A percentile compares a stretch with the other conserved stretches of the same genome.
Evolutionary conservation across 2,888 invertebrate species (phyloP).

Genomic region (Amorpha juglandis): DNA sequence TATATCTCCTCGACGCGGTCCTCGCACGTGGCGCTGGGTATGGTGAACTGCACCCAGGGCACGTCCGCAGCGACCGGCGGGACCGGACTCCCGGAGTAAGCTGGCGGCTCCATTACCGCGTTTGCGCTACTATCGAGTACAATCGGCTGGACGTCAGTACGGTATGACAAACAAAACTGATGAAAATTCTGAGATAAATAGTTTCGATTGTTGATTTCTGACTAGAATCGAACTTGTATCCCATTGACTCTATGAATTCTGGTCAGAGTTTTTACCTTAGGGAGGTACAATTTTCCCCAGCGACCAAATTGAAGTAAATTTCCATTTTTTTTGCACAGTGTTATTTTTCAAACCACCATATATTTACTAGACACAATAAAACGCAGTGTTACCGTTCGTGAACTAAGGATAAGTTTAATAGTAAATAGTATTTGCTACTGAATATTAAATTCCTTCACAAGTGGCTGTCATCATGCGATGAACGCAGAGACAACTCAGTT

Average conservation of each 20-base stretch:
- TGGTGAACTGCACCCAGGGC: constrained; percentile 88
- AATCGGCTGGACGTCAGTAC: constrained; percentile 17
- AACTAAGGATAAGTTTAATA: neutral
- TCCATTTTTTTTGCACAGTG: neutral
- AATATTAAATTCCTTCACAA: neutral
- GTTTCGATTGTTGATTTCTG: too few relatives aligned
- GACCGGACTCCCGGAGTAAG: constrained; percentile 54
- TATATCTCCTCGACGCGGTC: constrained; percentile 92
- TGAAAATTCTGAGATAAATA: too few relatives aligned
- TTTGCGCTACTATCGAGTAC: constrained; percentile 60
- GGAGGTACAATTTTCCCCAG: too few relatives aligned
- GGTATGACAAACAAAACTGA: neutral
- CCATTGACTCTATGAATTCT: too few relatives aligned
- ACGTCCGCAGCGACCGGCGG: constrained; percentile 66
- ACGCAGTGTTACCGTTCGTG: neutral
- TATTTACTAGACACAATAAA: neutral
- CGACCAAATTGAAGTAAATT: too few relatives aligned
- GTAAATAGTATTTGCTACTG: neutral
- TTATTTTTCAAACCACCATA: neutral
- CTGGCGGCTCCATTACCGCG: constrained; percentile 58
- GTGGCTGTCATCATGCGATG: neutral
- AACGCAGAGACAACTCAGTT: neutral
- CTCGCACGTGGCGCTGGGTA: constrained; percentile 84
- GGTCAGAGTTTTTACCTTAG: too few relatives aligned
- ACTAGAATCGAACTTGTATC: too few relatives aligned